These are phyloP conservation scores for Lepeophtheirus nordmannii DNA, from an alignment of 2,888 invertebrate species.

Conservation along the genomic window DNA sequence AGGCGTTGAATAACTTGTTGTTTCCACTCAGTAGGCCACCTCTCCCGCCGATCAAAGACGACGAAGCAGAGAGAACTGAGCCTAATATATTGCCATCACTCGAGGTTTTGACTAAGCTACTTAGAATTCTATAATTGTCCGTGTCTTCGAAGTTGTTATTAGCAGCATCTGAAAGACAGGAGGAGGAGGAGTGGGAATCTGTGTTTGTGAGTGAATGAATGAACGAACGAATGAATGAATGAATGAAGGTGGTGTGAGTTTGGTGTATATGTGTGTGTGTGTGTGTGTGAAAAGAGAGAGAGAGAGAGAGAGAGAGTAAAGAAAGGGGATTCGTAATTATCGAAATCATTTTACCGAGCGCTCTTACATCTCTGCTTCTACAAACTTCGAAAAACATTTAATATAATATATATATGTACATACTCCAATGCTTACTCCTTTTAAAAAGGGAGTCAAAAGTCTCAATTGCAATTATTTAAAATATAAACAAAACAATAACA, in stretches of 20 bases:
- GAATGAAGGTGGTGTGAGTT: neutral
- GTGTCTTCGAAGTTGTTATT: slow-evolving; percentile 8
- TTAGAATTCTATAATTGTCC: neutral
- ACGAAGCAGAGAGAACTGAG: neutral
- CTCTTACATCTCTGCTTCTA: too few relatives aligned
- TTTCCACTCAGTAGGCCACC: neutral
- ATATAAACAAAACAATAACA: too few relatives aligned
- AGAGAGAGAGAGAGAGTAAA: slow-evolving; percentile 3
- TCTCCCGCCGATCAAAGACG: slow-evolving; percentile 1
- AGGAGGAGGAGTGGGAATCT: neutral
- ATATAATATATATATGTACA: too few relatives aligned
- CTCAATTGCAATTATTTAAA: too few relatives aligned
- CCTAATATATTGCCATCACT: slow-evolving; percentile 8
- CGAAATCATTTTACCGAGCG: too few relatives aligned
- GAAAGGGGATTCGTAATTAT: neutral
- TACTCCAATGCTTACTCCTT: too few relatives aligned
- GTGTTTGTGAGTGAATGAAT: slow-evolving; percentile 3
- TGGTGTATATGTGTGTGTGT: neutral
- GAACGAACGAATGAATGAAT: neutral
- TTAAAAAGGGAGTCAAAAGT: too few relatives aligned
- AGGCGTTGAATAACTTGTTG: neutral
- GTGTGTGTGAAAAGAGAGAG: neutral
- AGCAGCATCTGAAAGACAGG: slow-evolving; percentile 7
- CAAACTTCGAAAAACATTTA: too few relatives aligned
- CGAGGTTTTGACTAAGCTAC: neutral